Base-by-base conservation (phyloP, 23 tunicate genomes). In the Halocynthia roretzi region DNA sequence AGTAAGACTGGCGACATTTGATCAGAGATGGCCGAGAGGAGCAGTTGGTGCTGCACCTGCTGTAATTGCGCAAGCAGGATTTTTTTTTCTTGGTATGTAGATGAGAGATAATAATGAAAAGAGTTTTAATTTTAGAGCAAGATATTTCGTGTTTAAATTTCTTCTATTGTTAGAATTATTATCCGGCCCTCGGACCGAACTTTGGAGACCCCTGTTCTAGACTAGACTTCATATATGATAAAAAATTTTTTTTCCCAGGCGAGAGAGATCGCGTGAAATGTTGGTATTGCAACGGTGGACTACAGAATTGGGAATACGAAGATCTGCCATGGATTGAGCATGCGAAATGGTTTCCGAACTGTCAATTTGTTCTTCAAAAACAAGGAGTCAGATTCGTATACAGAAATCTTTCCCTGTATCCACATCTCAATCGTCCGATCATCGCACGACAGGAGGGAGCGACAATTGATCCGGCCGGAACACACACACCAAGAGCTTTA, bases 31-130 rank as follows among this genome's bases (percentile, higher is more conserved):
- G 95, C 82, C 84, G 15, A 76, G 71, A 5, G 76, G 70, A 15
- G 62, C 54, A 51, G 67, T 78, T 6, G 68, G 75, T 56, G 87
- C 95, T 6, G 67, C 95, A 10, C 84, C 87, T 6, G 18, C 61
- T 67, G 83, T 83, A 61, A 88, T 88, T 7, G 80, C 87, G 4
- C 72, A 64, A 56, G 95, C 95, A 6, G 95, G 95, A 50, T 88
- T 88, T 70, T 88, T 88, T 70, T 83, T 78, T 23, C 79, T 88
- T 49, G 95, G 95, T 68, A 12, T 14, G 17, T 68, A 11, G n/a
- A n/a, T n/a, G n/a, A n/a, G n/a, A n/a, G n/a, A n/a, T n/a, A n/a
- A n/a, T n/a, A n/a, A n/a, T n/a, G n/a, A n/a, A n/a, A n/a, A n/a
- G n/a, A n/a, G n/a, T n/a, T n/a, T n/a, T n/a, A n/a, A n/a, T n/a